Base-by-base conservation (phyloP, 1,140 invertebrate genomes). In the Harlomillsia oculata region DNA sequence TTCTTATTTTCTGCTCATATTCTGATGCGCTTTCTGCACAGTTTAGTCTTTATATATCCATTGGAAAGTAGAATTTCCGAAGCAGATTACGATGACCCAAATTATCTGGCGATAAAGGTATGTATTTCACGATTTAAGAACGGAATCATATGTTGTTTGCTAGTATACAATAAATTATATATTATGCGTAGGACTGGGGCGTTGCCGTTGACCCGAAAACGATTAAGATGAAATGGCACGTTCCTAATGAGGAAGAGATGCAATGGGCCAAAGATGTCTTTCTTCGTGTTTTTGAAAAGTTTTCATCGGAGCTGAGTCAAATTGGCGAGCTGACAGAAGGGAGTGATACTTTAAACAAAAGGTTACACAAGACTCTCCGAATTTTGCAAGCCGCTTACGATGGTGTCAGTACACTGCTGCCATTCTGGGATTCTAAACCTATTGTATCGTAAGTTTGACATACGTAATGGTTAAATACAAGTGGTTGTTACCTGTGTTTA, bases 191-290 rank as follows among this genome's bases (percentile, higher is more conserved):
- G 82, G 81, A 91, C 59, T 96, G 91, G 92, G 90, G 86, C 0
- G 75, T 79, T 54, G 72, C 81, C 1, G 77, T 80, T 11, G 72
- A 85, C 63, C 66, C 85, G 4, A 71, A 83, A 25, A 74, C 81
- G 3, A 70, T 87, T 11, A 75, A 81, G 6, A 73, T 90, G 2
- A 72, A 83, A 36, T 94, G 86, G 86, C 85, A 89, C 67, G 71
- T 82, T 16, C 88, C 90, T 0, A 76, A 72, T 20, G 69, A 77
- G 20, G 77, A 81, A 51, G 89, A 92, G 70, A 75, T 85, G 1
- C 67, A 70, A 8, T 79, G 77, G 60, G 78, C 82, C 5, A 77
- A 83, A 61, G 70, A 75, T 61, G 60, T 93, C 4, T 70, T 84
- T n/a, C 71, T 75, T 23, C 76, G 32, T 6, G 51, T 49, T 37